Percentiles rank a stretch among this genome's conserved stretches.
Evolutionary conservation across 2,113 vertebrate species (phyloP).

Genomic region (Eptesicus fuscus): DNA sequence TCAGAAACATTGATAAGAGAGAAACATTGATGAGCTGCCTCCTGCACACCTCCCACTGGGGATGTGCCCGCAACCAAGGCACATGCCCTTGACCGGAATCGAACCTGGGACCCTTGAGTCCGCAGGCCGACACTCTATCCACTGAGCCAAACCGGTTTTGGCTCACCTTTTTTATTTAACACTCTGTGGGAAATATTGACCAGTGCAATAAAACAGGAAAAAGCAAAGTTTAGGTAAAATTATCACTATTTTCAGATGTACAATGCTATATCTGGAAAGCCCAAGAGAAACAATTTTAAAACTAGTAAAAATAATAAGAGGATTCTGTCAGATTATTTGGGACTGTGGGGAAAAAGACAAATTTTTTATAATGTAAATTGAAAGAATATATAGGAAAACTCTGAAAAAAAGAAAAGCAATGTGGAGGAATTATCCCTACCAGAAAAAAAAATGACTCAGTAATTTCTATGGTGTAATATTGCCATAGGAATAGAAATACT

Average conservation of each 20-base stretch:
- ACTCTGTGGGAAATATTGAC: not conserved
- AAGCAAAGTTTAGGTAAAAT: not conserved
- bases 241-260: not conserved
- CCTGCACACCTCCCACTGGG: no score
- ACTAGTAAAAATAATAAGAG: not conserved
- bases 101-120: no score
- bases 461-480: not conserved
- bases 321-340: not conserved
- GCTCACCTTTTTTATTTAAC: not conserved
- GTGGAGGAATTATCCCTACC: not conserved
- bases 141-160: no score
- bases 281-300: conserved; percentile 7
- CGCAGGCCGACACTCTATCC: no score
- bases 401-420: not conserved
- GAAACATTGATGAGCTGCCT: no score
- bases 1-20: no score
- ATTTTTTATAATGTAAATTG: not conserved
- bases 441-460: not conserved
- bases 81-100: no score
- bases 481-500: not conserved
- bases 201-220: not conserved
- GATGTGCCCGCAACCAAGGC: no score
- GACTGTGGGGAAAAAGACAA: not conserved
- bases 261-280: not conserved
- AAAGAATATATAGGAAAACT: not conserved